Percentiles rank a stretch among this genome's conserved stretches.
These are phyloP conservation scores for Mya arenaria DNA, from an alignment of 1,140 invertebrate genomes.

Conservation along the genomic window DNA sequence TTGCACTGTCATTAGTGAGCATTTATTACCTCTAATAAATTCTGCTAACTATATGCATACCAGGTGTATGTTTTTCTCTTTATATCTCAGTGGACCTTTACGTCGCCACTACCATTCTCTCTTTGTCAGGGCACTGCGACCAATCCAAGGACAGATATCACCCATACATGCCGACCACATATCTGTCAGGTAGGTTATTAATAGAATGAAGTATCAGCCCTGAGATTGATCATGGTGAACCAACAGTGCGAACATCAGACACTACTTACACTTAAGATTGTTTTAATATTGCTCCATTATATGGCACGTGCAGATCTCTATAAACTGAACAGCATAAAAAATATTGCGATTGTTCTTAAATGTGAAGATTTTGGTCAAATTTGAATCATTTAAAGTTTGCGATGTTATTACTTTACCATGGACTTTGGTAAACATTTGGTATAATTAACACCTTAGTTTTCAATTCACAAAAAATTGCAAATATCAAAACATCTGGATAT, in stretches of 20 bases:
- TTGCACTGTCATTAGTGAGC: no score
- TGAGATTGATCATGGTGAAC: background rate
- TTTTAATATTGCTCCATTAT: background rate
- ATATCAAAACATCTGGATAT: no score
- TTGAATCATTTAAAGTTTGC: no score
- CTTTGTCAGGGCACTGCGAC: constrained; percentile 67
- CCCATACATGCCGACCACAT: constrained; percentile 37
- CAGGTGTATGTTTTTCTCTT: no score
- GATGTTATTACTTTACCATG: no score
- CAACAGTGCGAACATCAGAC: background rate
- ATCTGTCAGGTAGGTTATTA: constrained; percentile 40
- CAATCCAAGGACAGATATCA: constrained; percentile 64
- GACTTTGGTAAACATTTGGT: no score
- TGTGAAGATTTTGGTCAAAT: background rate
- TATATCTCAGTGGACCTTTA: constrained; percentile 63
- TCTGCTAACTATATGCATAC: no score
- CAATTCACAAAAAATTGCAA: no score
- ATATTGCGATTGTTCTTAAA: background rate
- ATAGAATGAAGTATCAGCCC: background rate
- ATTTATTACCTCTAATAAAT: no score
- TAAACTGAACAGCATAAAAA: background rate
- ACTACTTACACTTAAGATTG: background rate
- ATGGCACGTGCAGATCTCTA: background rate
- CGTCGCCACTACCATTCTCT: constrained; percentile 71
- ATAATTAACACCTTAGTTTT: no score